Evolutionary conservation across 2,113 vertebrate genomes (phyloP), one percentile per base, ranked within the genome.

Genomic region (Hippocampus abdominalis): DNA sequence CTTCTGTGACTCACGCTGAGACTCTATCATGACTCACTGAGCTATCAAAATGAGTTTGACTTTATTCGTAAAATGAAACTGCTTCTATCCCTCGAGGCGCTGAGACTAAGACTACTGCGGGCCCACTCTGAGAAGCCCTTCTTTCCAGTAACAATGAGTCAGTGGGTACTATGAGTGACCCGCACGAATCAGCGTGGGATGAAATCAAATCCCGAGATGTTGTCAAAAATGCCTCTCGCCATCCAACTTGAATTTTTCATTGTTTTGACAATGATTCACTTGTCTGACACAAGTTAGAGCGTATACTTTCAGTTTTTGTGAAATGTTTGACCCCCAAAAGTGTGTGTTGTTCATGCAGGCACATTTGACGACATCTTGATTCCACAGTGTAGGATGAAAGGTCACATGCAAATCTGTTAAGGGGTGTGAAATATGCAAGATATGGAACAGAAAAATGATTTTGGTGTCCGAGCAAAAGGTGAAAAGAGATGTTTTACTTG

Each of bases 261-360:
- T 87, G 75, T 83, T 84, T 81, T 72, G 36, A 75, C 51, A 78
- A 57, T 83, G 85, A 84, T 84, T 84, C 82, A 61, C 64, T 78
- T 82, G 64, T 44, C 68, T 56, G 81, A 82, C 18, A 51, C 7
- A 21, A 51, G 2, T 51, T 7, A 9, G 49, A 51, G 3, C 2
- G 8, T 54, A 57, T 1, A 64, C 75, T 76, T 48, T 48, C 56
- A n/a, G 27, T 57, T 62, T 57, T 76, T 66, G 49, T 65, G 69
- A 62, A 66, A 23, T 60, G 53, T 15, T 72, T 21, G 71, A 62
- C 69, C 66, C 54, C 53, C 13, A 0, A 56, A 70, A 63, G 20
- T 56, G 40, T 63, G 42, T 79, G 79, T 81, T 83, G 36, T 72
- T 61, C 56, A 23, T 70, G 66, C 61, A 51, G 65, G 64, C 36